Conservation (phyloP, 2,888 invertebrate species). For the Drosophila prostipennis region DNA sequence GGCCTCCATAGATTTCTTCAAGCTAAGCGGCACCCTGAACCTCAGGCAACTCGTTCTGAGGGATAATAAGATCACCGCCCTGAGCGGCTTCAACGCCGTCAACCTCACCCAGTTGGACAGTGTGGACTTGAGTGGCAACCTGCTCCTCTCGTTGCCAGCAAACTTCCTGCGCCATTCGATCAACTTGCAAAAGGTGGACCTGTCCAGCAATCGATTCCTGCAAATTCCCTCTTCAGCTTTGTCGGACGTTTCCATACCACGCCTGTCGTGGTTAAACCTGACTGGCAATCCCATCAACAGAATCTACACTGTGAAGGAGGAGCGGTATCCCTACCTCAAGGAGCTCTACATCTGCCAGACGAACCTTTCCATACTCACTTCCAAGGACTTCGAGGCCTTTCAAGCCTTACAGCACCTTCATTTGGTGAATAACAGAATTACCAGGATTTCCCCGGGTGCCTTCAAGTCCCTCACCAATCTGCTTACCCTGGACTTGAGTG, state of each 20-base stretch:
- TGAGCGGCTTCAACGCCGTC: conserved; percentile 91
- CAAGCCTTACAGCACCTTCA: conserved; percentile 91
- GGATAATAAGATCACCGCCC: conserved; percentile 89
- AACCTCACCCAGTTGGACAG: conserved; percentile 90
- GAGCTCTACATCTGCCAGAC: conserved; percentile 92
- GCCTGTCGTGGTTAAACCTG: conserved; percentile 91
- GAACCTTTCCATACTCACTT: conserved; percentile 92
- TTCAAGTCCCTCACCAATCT: conserved; percentile 91
- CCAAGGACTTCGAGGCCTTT: conserved; percentile 93
- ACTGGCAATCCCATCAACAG: conserved; percentile 92
- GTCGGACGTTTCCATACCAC: conserved; percentile 90
- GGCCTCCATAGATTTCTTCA: conserved; percentile 90
- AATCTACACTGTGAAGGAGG: conserved; percentile 89
- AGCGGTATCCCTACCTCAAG: conserved; percentile 91
- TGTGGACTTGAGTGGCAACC: conserved; percentile 91
- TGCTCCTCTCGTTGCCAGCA: conserved; percentile 90
- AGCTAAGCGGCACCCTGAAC: conserved; percentile 90
- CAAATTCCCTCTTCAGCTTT: conserved; percentile 91
- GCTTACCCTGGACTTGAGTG: conserved; percentile 91
- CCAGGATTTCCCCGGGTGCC: conserved; percentile 92
- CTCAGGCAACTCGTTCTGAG: conserved; percentile 90
- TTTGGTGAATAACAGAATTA: conserved; percentile 90
- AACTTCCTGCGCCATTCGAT: conserved; percentile 92
- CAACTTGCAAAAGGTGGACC: conserved; percentile 89
- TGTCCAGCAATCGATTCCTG: conserved; percentile 91